phyloP scores from a whole-genome alignment of 2,888 invertebrate species.

The Drosophila acutilabella region DNA sequence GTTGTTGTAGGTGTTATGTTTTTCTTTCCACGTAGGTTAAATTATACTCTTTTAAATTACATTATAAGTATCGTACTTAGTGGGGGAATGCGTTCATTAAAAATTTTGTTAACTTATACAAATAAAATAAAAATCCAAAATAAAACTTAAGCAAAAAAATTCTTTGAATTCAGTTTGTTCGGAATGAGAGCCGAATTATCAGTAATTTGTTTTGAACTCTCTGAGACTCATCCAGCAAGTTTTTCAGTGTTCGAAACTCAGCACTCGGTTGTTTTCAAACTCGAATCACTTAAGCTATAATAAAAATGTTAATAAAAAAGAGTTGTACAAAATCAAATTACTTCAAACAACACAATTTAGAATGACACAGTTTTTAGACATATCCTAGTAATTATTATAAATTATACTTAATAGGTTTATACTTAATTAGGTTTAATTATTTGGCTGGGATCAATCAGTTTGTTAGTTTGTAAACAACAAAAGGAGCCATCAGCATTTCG shows the following conservation, averaged over 20 bases:
- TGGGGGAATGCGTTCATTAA: conserved; percentile 40
- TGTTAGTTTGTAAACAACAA: conserved; percentile 80
- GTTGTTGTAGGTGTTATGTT: conserved; percentile 75
- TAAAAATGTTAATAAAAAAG: conserved; percentile 72
- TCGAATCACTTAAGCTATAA: conserved; percentile 80
- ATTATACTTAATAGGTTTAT: conserved; percentile 3
- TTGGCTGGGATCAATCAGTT: conserved; percentile 23
- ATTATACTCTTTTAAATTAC: conserved; percentile 17
- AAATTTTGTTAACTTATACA: conserved; percentile 6
- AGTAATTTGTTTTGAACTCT: conserved; percentile 58
- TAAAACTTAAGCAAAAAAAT: conserved; percentile 34
- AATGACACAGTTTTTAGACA: conserved; percentile 12
- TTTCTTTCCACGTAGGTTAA: conserved; percentile 58
- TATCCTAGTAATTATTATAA: conserved; percentile 5
- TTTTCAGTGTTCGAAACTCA: conserved; percentile 66
- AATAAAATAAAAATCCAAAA: conserved; percentile 2
- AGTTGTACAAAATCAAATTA: conserved; percentile 75
- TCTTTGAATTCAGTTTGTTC: conserved; percentile 21
- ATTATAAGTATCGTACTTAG: conserved; percentile 14
- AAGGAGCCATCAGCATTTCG: conserved; percentile 67
- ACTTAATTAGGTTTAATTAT: conserved; percentile 3
- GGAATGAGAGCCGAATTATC: conserved; percentile 27
- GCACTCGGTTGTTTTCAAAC: conserved; percentile 79
- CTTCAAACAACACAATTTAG: conserved; percentile 63
- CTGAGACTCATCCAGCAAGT: conserved; percentile 62